phyloP scores from a whole-genome alignment of 2,888 invertebrate species.

The Ichneumon xanthorius region DNA sequence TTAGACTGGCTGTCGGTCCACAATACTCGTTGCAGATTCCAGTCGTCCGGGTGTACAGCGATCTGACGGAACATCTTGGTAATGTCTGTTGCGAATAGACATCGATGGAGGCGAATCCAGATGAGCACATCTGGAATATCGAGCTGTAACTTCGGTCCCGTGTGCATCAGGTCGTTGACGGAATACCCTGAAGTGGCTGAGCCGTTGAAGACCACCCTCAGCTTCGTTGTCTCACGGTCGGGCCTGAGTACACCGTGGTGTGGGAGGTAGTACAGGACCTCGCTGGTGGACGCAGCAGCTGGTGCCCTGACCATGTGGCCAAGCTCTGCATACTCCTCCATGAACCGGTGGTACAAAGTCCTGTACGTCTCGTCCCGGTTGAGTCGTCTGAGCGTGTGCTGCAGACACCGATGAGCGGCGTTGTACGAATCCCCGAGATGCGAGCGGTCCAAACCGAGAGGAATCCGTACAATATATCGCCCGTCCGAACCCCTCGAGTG shows the following conservation, averaged over 20 bases:
- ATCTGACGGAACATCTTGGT: slow-evolving; percentile 33
- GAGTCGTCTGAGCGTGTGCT: slow-evolving; percentile 7
- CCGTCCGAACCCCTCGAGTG: slow-evolving; percentile 39
- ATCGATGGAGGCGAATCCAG: slow-evolving; percentile 5
- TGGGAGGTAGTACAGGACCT: slow-evolving; percentile 21
- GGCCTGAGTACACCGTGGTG: slow-evolving; percentile 76
- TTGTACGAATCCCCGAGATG: slow-evolving; percentile 27
- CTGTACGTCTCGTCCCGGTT: background rate
- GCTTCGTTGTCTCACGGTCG: slow-evolving; percentile 76
- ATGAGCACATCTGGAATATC: slow-evolving; percentile 23
- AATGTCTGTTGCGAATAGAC: background rate
- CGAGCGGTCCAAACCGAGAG: slow-evolving; percentile 4
- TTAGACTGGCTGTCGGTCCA: too few relatives aligned
- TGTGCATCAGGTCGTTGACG: slow-evolving; percentile 69
- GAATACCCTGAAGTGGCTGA: slow-evolving; percentile 73
- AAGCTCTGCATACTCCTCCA: slow-evolving; percentile 37
- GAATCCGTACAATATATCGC: slow-evolving; percentile 50
- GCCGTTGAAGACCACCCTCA: slow-evolving; percentile 79
- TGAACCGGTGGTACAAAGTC: slow-evolving; percentile 46
- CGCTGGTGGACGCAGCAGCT: background rate
- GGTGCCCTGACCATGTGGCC: slow-evolving; percentile 50
- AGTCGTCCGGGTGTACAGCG: slow-evolving; percentile 49
- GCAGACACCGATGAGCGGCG: slow-evolving; percentile 25
- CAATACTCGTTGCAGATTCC: slow-evolving; percentile 52
- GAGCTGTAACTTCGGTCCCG: slow-evolving; percentile 78